Evolutionary conservation across 2,113 vertebrate species (phyloP), one percentile per base, ranked within the genome.

Genomic region (Empidonax traillii): DNA sequence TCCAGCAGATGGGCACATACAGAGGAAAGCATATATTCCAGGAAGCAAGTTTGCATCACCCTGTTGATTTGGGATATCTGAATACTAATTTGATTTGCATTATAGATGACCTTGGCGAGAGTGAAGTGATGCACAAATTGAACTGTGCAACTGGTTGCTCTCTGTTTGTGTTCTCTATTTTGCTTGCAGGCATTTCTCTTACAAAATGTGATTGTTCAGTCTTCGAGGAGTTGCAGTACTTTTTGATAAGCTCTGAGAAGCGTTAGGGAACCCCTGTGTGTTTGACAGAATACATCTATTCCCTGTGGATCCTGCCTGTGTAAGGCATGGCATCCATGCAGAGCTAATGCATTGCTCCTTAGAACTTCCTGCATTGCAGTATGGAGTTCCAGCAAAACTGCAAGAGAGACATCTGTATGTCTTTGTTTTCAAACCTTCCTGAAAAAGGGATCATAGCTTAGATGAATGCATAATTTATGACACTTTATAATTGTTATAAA

Each of bases 41-140:
- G 96, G 76, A 96, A 95, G 41, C 9, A 10, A 44, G n/a, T 84
- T 80, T 52, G 17, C 73, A 41, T 85, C 84, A 62, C 78, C 56
- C 43, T 62, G 37, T 75, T 95, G 68, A 59, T 84, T 61, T 78
- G 76, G 65, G 61, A 44, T 63, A 81, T 80, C 56, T 90, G 63
- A 90, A 80, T 88, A 52, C 46, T 90, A 84, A 71, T 89, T 90
- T 89, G 68, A 78, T 89, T 90, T 94, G 68, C 56, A 75, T 90
- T 90, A 61, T 82, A 90, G 65, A 87, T 94, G 76, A 78, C 65
- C 41, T 71, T 47, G 18, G 15, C 87, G 58, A 90, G 69, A 86
- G 37, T 67, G 28, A 82, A 87, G 43, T 41, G 37, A 71, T 67
- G 56, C 35, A 90, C 43, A 76, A 35, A 77, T 65, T 61, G 85